A percentile compares a stretch with the other conserved stretches of the same genome.
phyloP scores from a whole-genome alignment of 2,797 vertebrate species.

The Acomys russatus region DNA sequence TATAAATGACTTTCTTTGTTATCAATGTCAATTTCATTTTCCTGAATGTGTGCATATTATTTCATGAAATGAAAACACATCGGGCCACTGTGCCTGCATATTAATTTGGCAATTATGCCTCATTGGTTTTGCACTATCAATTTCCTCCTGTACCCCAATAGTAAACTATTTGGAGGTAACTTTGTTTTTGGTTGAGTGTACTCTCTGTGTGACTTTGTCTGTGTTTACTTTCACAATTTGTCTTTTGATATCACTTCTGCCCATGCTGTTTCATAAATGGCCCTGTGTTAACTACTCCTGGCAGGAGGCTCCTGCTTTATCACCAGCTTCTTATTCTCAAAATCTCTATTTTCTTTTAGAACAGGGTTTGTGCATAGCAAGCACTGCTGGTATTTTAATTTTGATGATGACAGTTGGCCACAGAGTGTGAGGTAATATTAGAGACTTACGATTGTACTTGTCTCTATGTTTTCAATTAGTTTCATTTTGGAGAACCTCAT shows the following conservation, averaged over 20 bases:
- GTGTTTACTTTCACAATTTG: not conserved
- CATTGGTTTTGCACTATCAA: not conserved
- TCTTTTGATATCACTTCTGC: not conserved
- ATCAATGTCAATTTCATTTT: not conserved
- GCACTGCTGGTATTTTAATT: not conserved
- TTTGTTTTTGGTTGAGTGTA: not conserved
- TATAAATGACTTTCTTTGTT: not conserved
- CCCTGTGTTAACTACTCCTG: not conserved
- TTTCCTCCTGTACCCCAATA: not conserved
- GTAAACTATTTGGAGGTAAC: not conserved
- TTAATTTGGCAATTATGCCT: too few species aligned
- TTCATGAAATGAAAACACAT: not conserved
- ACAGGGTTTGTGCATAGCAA: not conserved
- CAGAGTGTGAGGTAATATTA: not conserved
- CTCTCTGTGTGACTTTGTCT: not conserved
- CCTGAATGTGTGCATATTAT: not conserved
- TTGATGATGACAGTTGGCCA: not conserved
- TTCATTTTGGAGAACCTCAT: not conserved
- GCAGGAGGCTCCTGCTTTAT: not conserved
- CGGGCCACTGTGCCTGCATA: rapidly evolving
- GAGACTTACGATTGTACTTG: not conserved
- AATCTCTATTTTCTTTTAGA: not conserved
- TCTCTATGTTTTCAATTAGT: not conserved
- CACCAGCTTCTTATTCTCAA: not conserved
- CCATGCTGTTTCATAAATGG: rapidly evolving